Conservation (phyloP, 2,797 vertebrate genomes). For the Rhabdophis nuchalis region DNA sequence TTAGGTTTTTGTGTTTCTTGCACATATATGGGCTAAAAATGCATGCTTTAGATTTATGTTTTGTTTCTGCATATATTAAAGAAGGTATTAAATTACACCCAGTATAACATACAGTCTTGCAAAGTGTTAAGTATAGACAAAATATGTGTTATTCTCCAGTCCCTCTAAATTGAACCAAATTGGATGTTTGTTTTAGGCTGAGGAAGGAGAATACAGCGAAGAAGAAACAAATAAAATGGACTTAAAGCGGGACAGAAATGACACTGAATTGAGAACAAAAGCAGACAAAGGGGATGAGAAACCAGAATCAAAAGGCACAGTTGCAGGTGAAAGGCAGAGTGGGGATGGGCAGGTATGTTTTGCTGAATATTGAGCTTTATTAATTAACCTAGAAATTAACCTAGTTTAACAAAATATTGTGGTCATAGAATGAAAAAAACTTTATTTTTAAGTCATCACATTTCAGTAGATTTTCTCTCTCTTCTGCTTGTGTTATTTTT, state of each 20-base stretch:
- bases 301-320: conserved; percentile 77
- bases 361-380: neutral
- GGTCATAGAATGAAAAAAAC: neutral
- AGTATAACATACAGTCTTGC: neutral
- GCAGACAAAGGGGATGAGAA: conserved; percentile 74
- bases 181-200: conserved; percentile 68
- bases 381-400: neutral
- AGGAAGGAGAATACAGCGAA: conserved; percentile 82
- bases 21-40: neutral
- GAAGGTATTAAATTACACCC: neutral
- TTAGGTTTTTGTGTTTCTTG: neutral
- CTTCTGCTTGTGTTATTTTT: neutral
- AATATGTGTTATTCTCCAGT: neutral
- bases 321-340: conserved; percentile 91
- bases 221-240: conserved; percentile 78
- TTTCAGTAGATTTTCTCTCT: neutral
- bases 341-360: conserved; percentile 91
- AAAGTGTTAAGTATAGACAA: neutral
- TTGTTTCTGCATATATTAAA: neutral
- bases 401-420: neutral
- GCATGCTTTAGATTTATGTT: neutral
- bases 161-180: neutral
- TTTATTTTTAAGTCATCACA: neutral
- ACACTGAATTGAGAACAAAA: conserved; percentile 64
- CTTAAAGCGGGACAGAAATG: conserved; percentile 74